Evolutionary conservation across 2,113 vertebrate genomes (phyloP), one percentile per base, ranked within the genome.

Genomic region (Rhinopomastus cyanomelas): DNA sequence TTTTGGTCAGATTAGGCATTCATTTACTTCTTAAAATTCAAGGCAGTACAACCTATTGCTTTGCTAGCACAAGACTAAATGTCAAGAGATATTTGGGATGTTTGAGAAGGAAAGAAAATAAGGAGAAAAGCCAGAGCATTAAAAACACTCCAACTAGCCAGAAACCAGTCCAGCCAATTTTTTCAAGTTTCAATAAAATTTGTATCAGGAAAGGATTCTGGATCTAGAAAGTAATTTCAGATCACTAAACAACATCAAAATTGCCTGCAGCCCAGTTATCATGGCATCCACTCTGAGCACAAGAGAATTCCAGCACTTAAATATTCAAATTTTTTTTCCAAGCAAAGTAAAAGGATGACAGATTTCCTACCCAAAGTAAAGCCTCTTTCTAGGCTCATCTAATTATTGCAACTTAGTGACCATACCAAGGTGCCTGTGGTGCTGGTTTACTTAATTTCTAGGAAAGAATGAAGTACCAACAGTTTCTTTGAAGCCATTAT

Each of bases 181-280:
- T 74, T 72, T 76, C 56, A 80, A 42, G 60, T 89, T 77, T 77
- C 66, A 88, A 49, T 62, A 44, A 34, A 75, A 39, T 57, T 92
- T 87, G 71, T 72, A 84, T 75, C 76, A 90, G 66, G 39, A 51
- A 81, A 88, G 27, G 26, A 88, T 84, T n/a, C 39, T 61, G 88
- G 61, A 21, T 52, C 36, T 46, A 51, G 64, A 87, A 80, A 73
- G 42, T n/a, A 44, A 93, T 71, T 93, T 83, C 26, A 1, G 57
- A 88, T 84, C 92, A 90, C 73, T 81, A 78, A 83, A 84, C 52
- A 85, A 67, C 6, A 3, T 37, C 66, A 90, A 4, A 49, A 75
- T 17, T 44, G 86, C 95, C 90, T 79, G 88, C 83, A 75, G 88
- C 55, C 61, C 90, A 39, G 53, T 78, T 80, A 76, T 51, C 79